Conservation (phyloP, 1,140 invertebrate genomes). For the Pseudomyrmex sp. region DNA sequence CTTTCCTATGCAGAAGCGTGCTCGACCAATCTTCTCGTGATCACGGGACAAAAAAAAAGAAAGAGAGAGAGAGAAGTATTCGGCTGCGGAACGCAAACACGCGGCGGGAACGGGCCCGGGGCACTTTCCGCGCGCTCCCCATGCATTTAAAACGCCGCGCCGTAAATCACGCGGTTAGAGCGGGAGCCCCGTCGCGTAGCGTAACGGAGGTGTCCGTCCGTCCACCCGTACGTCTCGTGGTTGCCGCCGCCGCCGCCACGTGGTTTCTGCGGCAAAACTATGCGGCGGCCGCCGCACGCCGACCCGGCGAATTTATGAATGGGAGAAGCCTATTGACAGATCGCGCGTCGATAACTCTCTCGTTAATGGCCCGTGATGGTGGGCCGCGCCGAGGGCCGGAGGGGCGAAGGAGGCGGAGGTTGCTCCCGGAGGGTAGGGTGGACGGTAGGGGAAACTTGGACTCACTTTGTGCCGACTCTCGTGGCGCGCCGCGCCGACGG, state of each 20-base stretch:
- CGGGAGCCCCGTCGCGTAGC: slow-evolving; percentile 57
- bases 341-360: slow-evolving; percentile 79
- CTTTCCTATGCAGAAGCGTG: not conserved
- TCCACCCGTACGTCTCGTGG: slow-evolving; percentile 53
- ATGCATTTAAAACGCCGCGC: slow-evolving; percentile 66
- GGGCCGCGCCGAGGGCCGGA: slow-evolving; percentile 62
- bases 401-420: slow-evolving; percentile 47
- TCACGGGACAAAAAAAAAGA: not conserved
- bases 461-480: slow-evolving; percentile 63
- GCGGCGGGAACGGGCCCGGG: slow-evolving; percentile 28
- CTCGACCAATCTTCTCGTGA: not conserved
- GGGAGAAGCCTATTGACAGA: slow-evolving; percentile 81
- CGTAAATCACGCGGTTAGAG: slow-evolving; percentile 69
- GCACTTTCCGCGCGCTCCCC: slow-evolving; percentile 54
- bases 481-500: slow-evolving; percentile 42
- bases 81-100: slow-evolving; percentile 1
- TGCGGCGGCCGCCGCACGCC: slow-evolving; percentile 69
- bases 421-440: slow-evolving; percentile 52
- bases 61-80: not conserved
- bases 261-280: slow-evolving; percentile 79
- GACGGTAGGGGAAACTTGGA: slow-evolving; percentile 67
- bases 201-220: slow-evolving; percentile 59
- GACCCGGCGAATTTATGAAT: slow-evolving; percentile 80
- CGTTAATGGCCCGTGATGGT: slow-evolving; percentile 78
- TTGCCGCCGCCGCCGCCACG: slow-evolving; percentile 69